Percentiles rank a stretch among this genome's conserved stretches.
phyloP scores from a whole-genome alignment of 1,140 invertebrate genomes.

The Euura saliciscinereae region DNA sequence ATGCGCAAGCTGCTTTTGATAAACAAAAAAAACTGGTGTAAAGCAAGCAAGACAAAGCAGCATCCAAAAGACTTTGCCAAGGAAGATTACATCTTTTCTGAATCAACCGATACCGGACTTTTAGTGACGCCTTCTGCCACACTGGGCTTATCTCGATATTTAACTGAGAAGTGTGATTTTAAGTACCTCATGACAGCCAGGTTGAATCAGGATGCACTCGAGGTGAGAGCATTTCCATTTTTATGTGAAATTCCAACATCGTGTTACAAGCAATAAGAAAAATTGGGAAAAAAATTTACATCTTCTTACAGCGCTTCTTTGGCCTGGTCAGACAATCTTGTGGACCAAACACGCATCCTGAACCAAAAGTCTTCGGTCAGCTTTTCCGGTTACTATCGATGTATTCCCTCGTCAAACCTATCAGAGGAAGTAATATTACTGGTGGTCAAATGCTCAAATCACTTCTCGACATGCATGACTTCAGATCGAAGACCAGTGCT shows the following conservation, averaged over 20 bases:
- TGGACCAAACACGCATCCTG: too few species aligned
- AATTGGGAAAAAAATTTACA: too few species aligned
- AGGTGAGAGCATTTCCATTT: conserved; percentile 2
- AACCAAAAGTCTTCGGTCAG: too few species aligned
- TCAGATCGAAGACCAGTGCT: background rate
- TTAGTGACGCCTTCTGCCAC: conserved; percentile 17
- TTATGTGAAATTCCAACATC: too few species aligned
- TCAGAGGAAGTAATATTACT: background rate
- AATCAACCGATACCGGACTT: background rate
- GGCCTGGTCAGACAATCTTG: too few species aligned
- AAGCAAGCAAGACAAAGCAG: too few species aligned
- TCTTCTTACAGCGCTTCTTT: background rate
- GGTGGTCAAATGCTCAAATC: background rate
- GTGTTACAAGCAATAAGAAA: too few species aligned
- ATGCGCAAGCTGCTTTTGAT: too few species aligned
- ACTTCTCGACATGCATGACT: background rate
- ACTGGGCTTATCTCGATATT: conserved; percentile 9
- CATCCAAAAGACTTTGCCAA: too few species aligned
- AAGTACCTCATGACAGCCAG: background rate
- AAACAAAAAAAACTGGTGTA: too few species aligned
- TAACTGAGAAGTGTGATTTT: background rate
- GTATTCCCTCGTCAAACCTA: background rate
- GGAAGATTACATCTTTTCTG: too few species aligned
- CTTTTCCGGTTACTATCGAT: too few species aligned
- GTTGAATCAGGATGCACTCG: conserved; percentile 19